These are phyloP conservation scores for Autographa gamma DNA, from an alignment of 2,888 invertebrate genomes.

Conservation along the genomic window DNA sequence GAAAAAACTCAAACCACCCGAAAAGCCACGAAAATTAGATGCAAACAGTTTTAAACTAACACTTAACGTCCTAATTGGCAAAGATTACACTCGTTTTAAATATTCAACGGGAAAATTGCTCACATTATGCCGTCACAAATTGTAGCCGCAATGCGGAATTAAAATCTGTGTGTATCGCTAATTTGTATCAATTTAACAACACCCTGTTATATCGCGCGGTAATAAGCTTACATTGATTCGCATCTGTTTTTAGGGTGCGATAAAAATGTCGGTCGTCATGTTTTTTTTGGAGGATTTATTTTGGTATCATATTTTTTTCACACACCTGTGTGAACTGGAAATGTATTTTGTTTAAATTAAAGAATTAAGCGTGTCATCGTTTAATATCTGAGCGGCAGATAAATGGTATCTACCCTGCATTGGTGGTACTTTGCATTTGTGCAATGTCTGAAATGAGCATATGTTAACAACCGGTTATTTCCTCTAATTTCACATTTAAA, in stretches of 20 bases:
- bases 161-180: slow-evolving; percentile 50
- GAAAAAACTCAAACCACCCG: slow-evolving; percentile 8
- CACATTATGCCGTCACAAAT: slow-evolving; percentile 52
- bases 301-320: not conserved
- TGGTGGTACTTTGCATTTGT: too few relatives aligned
- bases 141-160: slow-evolving; percentile 55
- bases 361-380: too few relatives aligned
- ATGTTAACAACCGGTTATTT: too few relatives aligned
- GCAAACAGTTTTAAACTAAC: slow-evolving; percentile 42
- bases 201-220: slow-evolving; percentile 31
- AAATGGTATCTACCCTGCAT: too few relatives aligned
- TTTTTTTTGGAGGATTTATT: slow-evolving; percentile 7
- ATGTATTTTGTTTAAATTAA: too few relatives aligned
- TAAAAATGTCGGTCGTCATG: slow-evolving; percentile 7
- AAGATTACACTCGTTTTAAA: slow-evolving; percentile 53
- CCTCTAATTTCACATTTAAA: too few relatives aligned
- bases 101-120: slow-evolving; percentile 55
- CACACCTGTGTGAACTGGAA: too few relatives aligned
- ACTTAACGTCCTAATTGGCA: slow-evolving; percentile 49
- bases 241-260: slow-evolving; percentile 1
- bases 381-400: too few relatives aligned
- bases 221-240: slow-evolving; percentile 35
- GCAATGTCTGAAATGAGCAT: too few relatives aligned
- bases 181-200: slow-evolving; percentile 57
- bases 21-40: slow-evolving; percentile 43